Percentiles rank a stretch among this genome's conserved stretches.
phyloP scores from a whole-genome alignment of 2,888 invertebrate genomes.

The Ophion ellenae region DNA sequence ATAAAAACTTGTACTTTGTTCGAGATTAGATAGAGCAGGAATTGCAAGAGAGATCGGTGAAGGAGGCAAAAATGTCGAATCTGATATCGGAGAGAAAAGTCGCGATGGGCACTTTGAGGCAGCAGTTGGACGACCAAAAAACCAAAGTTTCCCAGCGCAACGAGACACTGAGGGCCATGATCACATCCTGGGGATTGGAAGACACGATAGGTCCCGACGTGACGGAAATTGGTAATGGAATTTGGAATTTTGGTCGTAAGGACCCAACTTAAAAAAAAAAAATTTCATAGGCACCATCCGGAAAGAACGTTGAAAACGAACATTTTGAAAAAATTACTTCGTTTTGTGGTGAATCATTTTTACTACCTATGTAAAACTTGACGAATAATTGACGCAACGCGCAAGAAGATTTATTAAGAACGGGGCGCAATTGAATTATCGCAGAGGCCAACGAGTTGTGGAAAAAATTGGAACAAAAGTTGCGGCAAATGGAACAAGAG shows the following conservation, averaged over 20 bases:
- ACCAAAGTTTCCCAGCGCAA: constrained; percentile 81
- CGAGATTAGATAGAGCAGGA: constrained; percentile 77
- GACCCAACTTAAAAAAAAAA: neutral
- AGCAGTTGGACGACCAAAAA: constrained; percentile 83
- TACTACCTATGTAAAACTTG: no score
- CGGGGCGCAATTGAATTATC: constrained; percentile 82
- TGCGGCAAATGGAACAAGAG: constrained; percentile 72
- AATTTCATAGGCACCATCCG: neutral
- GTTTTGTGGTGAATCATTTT: no score
- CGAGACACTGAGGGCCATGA: constrained; percentile 79
- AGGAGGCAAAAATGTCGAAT: constrained; percentile 81
- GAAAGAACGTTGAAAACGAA: no score
- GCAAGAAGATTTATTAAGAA: neutral
- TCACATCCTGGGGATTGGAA: constrained; percentile 77
- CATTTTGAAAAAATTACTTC: no score
- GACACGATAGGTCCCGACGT: constrained; percentile 72
- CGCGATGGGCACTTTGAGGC: constrained; percentile 83
- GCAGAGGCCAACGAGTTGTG: constrained; percentile 45
- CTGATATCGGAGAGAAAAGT: constrained; percentile 83
- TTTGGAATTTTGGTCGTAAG: neutral
- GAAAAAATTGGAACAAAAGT: constrained; percentile 68
- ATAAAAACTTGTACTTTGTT: neutral
- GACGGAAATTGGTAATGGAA: constrained; percentile 45
- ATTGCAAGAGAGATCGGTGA: constrained; percentile 75
- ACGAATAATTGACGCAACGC: neutral